Conservation (phyloP, 1,140 invertebrate genomes). For the Halyomorpha halys region DNA sequence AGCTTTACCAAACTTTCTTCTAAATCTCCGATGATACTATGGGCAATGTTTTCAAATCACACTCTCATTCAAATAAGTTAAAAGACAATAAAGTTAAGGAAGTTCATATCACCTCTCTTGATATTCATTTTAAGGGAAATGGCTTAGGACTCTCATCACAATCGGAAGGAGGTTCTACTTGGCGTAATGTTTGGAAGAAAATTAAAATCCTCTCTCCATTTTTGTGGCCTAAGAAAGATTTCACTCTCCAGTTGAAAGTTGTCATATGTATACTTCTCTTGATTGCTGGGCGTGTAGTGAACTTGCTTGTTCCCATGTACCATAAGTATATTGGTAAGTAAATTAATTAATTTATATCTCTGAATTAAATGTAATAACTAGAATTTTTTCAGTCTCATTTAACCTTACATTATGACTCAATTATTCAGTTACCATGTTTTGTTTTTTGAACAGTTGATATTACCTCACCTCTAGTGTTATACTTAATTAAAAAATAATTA, state of each 20-base stretch:
- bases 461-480: too few relatives aligned
- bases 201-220: slow-evolving; percentile 72
- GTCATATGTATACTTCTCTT: slow-evolving; percentile 72
- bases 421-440: too few relatives aligned
- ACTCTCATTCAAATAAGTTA: not conserved
- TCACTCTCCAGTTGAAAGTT: slow-evolving; percentile 68
- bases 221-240: slow-evolving; percentile 83
- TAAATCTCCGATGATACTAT: too few relatives aligned
- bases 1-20: too few relatives aligned
- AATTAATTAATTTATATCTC: slow-evolving; percentile 23
- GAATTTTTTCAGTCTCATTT: slow-evolving; percentile 35
- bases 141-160: not conserved
- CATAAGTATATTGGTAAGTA: slow-evolving; percentile 66
- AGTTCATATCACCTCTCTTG: slow-evolving; percentile 18
- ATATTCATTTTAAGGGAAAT: slow-evolving; percentile 24
- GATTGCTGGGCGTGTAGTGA: slow-evolving; percentile 70
- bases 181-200: slow-evolving; percentile 67
- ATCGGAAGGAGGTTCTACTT: slow-evolving; percentile 49
- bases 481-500: too few relatives aligned
- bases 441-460: too few relatives aligned
- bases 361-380: slow-evolving; percentile 14
- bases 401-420: too few relatives aligned
- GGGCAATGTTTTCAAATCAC: too few relatives aligned
- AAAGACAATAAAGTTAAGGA: not conserved
- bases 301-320: slow-evolving; percentile 88